Evolutionary conservation across 2,888 invertebrate genomes (phyloP), one percentile per base, ranked within the genome.

Genomic region (Omphaloscelis lunosa): DNA sequence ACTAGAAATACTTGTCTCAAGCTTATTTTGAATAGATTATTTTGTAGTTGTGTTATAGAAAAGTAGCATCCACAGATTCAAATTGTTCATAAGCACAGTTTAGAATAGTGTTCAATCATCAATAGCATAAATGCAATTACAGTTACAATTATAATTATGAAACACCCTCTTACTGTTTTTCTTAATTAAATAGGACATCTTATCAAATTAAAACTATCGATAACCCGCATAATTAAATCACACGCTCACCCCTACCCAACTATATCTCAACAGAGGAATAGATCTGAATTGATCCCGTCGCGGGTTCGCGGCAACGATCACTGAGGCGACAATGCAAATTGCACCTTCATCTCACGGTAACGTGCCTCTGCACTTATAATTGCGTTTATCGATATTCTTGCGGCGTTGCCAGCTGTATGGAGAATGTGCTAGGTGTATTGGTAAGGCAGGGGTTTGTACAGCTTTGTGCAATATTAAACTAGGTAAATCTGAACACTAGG

Each of bases 261-360:
- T 83, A 87, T 77, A 82, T 78, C 79, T 80, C 69, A 69, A 78
- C 68, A 82, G 79, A 87, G 84, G 89, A 88, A 90, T 91, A 88
- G 92, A 89, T 90, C 86, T 88, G 93, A 92, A 94, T 93, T 90
- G 93, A 93, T 92, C 90, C 88, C 86, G 83, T 77, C 85, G 83
- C 80, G 45, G 79, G 53, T 59, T 62, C 75, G 78, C 65, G 85
- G 88, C 91, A 91, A 90, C 92, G 90, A 93, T 86, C 75, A 72
- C 82, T 70, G 82, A 86, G 90, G 90, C 90, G 93, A 95, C 95
- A 95, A 94, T 95, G 95, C 94, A 94, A 93, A 95, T 94, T 87
- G 88, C 84, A 87, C 82, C 86, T 84, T 75, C 80, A 74, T 56
- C 65, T 48, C 80, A 67, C 66, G 27, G 70, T 15, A 51, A 71